phyloP scores from a whole-genome alignment of 2,113 vertebrate species.

The Nasalis larvatus region DNA sequence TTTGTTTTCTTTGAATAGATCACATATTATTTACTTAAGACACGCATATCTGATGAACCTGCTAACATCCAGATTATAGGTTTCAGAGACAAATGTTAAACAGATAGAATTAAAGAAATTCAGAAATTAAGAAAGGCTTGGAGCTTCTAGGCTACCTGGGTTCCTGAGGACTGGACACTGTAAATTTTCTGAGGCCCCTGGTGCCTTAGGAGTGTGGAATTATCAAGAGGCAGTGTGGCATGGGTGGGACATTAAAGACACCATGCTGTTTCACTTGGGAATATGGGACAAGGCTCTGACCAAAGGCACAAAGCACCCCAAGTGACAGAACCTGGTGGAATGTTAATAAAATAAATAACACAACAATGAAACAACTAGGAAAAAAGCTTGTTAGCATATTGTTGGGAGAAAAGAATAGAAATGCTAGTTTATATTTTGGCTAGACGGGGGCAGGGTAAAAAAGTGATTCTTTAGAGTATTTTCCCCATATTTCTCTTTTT shows the following conservation, averaged over 20 bases:
- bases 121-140: neutral
- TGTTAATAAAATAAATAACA: neutral
- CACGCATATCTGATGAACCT: neutral
- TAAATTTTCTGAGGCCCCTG: neutral
- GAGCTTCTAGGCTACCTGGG: neutral
- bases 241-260: neutral
- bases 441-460: neutral
- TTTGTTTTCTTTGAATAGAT: neutral
- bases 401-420: neutral
- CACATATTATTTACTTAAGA: neutral
- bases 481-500: neutral
- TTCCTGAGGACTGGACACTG: neutral
- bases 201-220: neutral
- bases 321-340: neutral
- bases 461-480: neutral
- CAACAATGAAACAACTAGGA: neutral
- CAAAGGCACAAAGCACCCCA: neutral
- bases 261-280: neutral
- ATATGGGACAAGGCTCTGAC: neutral
- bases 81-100: neutral
- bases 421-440: neutral
- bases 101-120: neutral
- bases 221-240: neutral
- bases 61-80: neutral
- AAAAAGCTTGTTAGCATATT: neutral